These are phyloP conservation scores for Seladonia tumulorum DNA, from an alignment of 2,888 invertebrate species.

Conservation along the genomic window DNA sequence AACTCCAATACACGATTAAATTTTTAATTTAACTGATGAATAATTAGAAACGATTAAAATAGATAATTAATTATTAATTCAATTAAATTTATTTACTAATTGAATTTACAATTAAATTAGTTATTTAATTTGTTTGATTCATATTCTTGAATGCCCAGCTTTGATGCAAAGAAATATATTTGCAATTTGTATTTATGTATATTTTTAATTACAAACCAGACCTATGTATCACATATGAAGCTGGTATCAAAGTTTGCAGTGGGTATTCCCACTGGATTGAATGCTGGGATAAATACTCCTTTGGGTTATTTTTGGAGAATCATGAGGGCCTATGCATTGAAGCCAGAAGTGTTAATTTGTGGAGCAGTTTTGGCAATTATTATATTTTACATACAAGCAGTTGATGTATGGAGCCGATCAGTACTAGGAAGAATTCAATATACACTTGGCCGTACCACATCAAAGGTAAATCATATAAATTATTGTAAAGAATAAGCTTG, in stretches of 20 bases:
- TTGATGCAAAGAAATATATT: not conserved
- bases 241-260: constrained; percentile 92
- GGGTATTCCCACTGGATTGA: constrained; percentile 86
- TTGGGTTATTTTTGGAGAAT: constrained; percentile 92
- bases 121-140: not conserved
- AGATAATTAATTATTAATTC: not conserved
- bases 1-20: not conserved
- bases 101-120: not conserved
- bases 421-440: constrained; percentile 90
- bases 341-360: constrained; percentile 92
- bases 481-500: not conserved
- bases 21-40: not conserved
- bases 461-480: constrained; percentile 83
- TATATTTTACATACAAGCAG: constrained; percentile 92
- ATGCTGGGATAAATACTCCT: constrained; percentile 87
- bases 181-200: constrained; percentile 9
- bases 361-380: constrained; percentile 89
- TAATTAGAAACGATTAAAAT: not conserved
- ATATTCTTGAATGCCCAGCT: not conserved
- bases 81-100: not conserved
- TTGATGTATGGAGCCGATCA: constrained; percentile 92
- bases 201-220: constrained; percentile 81
- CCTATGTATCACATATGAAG: constrained; percentile 94
- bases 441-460: constrained; percentile 87
- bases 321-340: constrained; percentile 91